These are phyloP conservation scores for Zhuqinia jingwanae DNA, from an alignment of 2,888 invertebrate species.

Conservation along the genomic window DNA sequence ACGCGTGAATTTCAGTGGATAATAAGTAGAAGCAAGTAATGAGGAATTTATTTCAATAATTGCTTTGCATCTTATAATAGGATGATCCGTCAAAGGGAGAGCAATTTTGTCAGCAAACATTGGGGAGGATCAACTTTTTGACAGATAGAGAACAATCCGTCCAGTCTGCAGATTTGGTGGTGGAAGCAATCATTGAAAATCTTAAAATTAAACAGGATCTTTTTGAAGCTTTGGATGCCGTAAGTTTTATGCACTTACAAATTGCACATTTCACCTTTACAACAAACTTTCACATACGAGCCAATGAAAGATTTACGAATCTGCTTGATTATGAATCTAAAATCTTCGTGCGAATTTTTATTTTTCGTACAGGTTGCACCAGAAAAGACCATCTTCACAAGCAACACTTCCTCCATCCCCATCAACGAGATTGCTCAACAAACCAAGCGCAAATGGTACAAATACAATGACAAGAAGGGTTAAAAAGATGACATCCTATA, in stretches of 20 bases:
- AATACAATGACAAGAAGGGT: too few species aligned
- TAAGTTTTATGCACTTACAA: constrained; percentile 13
- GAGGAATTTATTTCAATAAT: background rate
- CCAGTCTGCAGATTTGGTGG: constrained; percentile 82
- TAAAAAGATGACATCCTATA: too few species aligned
- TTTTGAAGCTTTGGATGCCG: constrained; percentile 82
- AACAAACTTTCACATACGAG: too few species aligned
- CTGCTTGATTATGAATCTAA: constrained; percentile 83
- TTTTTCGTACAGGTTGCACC: constrained; percentile 84
- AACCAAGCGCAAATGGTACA: constrained; percentile 86
- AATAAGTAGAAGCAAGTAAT: too few species aligned
- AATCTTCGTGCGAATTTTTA: constrained; percentile 82
- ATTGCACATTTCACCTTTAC: too few species aligned
- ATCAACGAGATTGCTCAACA: constrained; percentile 90
- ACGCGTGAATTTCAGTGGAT: too few species aligned
- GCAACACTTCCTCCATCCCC: constrained; percentile 94
- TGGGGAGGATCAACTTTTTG: constrained; percentile 68
- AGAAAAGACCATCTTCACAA: constrained; percentile 89
- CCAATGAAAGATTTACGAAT: too few species aligned
- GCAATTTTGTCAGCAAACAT: constrained; percentile 85
- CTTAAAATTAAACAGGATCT: constrained; percentile 83
- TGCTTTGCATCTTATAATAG: constrained; percentile 73
- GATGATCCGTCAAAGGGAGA: constrained; percentile 86
- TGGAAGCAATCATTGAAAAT: constrained; percentile 85
- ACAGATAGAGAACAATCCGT: constrained; percentile 82